phyloP scores from a whole-genome alignment of 2,797 vertebrate species.

The Hoplostethus atlanticus region DNA sequence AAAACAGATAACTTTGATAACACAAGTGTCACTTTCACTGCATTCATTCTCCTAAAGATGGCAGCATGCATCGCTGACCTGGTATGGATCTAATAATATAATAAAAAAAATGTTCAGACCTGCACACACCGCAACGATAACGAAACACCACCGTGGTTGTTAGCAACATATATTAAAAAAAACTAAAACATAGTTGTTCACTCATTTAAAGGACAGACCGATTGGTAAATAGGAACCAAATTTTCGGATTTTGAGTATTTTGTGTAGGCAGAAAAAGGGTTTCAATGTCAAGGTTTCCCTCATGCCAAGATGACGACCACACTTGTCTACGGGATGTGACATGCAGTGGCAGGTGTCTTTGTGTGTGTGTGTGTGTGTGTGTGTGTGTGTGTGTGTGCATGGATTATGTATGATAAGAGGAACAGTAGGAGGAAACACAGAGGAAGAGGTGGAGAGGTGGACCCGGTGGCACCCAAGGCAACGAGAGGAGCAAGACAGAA shows the following conservation, averaged over 20 bases:
- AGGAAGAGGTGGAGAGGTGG: slow-evolving; percentile 38
- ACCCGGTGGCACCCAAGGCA: slow-evolving; percentile 47
- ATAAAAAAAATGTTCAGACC: too few relatives aligned
- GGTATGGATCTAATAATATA: neutral
- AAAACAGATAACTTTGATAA: too few relatives aligned
- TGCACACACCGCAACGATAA: neutral
- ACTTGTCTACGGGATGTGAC: slow-evolving; percentile 33
- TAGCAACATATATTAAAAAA: slow-evolving; percentile 22
- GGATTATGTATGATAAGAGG: slow-evolving; percentile 51
- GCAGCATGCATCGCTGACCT: neutral
- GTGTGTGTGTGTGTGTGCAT: slow-evolving; percentile 5
- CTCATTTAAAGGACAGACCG: slow-evolving; percentile 31
- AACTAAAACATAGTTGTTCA: slow-evolving; percentile 19
- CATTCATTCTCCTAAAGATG: too few relatives aligned
- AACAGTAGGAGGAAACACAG: slow-evolving; percentile 40
- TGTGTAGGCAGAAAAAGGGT: slow-evolving; percentile 38
- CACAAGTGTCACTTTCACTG: too few relatives aligned
- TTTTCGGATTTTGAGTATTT: slow-evolving; percentile 51
- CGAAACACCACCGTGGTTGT: neutral
- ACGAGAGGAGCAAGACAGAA: slow-evolving; percentile 49
- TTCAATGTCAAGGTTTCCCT: slow-evolving; percentile 17
- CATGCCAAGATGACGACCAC: slow-evolving; percentile 34
- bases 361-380: slow-evolving; percentile 17
- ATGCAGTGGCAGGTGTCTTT: neutral
- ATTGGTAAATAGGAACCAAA: slow-evolving; percentile 48